Evolutionary conservation across 2,888 invertebrate genomes (phyloP).

Genomic region (Drosophila affinis): DNA sequence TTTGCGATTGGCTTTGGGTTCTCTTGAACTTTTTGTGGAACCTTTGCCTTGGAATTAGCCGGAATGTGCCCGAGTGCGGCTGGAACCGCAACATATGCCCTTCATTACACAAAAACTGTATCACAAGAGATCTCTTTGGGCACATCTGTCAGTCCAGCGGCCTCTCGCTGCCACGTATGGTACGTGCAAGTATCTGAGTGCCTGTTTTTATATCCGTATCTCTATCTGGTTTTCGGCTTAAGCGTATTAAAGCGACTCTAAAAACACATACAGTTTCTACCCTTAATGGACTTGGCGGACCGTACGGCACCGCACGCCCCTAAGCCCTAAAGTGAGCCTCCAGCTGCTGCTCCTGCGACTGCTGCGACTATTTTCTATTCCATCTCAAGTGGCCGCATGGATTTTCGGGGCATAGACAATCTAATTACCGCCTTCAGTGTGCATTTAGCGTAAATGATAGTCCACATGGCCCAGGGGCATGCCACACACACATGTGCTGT

Average conservation of each 20-base stretch:
- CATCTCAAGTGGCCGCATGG: conserved; percentile 40
- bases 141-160: conserved; percentile 30
- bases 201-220: conserved; percentile 28
- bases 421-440: conserved; percentile 69
- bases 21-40: conserved; percentile 41
- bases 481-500: conserved; percentile 48
- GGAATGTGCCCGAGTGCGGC: conserved; percentile 37
- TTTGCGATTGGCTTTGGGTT: conserved; percentile 48
- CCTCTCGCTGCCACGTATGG: conserved; percentile 26
- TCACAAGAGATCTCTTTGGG: conserved; percentile 16
- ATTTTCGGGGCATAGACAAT: conserved; percentile 67
- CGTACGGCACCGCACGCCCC: conserved; percentile 35
- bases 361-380: conserved; percentile 9
- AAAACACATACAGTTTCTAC: conserved; percentile 49
- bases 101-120: conserved; percentile 14
- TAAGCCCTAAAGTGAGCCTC: conserved; percentile 41
- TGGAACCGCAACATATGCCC: conserved; percentile 40
- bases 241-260: conserved; percentile 66
- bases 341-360: conserved; percentile 47
- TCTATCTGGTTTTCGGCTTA: conserved; percentile 48
- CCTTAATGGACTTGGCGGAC: conserved; percentile 47
- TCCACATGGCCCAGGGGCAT: conserved; percentile 28
- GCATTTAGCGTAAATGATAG: conserved; percentile 76
- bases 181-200: conserved; percentile 11
- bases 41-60: conserved; percentile 55